A percentile compares a stretch with the other conserved stretches of the same genome.
Evolutionary conservation across 2,113 vertebrate species (phyloP).

Genomic region (Nesogale talazaci): DNA sequence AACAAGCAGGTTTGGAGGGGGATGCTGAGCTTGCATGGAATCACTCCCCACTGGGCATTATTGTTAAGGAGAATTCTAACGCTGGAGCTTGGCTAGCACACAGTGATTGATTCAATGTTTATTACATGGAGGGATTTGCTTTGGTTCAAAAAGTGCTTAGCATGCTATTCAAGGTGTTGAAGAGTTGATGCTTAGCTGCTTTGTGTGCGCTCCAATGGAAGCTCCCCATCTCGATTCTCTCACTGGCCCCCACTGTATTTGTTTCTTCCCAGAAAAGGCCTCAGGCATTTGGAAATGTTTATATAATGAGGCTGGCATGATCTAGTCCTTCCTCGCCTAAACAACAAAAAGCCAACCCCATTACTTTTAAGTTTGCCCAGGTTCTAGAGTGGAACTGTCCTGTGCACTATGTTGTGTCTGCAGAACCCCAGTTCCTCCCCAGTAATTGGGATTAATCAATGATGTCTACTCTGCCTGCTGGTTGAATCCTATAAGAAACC

Average conservation of each 20-base stretch:
- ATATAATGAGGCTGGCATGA: not conserved
- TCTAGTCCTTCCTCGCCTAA: not conserved
- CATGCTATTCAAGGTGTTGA: conserved; percentile 47
- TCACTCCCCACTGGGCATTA: conserved; percentile 19
- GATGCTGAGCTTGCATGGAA: not conserved
- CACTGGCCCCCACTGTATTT: not conserved
- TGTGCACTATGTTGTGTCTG: not conserved
- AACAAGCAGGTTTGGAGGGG: not conserved
- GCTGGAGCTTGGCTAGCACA: not conserved
- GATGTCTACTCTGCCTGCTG: not conserved
- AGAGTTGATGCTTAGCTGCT: not conserved
- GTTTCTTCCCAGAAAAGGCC: conserved; percentile 45
- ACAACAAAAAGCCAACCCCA: not conserved
- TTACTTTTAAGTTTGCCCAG: too few species aligned
- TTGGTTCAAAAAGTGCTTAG: conserved; percentile 44
- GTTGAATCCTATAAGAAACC: not conserved
- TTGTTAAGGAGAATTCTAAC: conserved; percentile 36
- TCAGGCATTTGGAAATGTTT: not conserved
- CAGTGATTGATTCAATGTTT: conserved; percentile 52
- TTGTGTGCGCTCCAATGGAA: not conserved
- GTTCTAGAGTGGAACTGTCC: too few species aligned
- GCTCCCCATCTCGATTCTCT: not conserved
- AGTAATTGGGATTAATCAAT: not conserved
- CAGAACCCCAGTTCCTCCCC: not conserved
- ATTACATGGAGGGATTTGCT: conserved; percentile 55